Conservation (phyloP, 2,113 vertebrate genomes). For the Centrocercus urophasianus region DNA sequence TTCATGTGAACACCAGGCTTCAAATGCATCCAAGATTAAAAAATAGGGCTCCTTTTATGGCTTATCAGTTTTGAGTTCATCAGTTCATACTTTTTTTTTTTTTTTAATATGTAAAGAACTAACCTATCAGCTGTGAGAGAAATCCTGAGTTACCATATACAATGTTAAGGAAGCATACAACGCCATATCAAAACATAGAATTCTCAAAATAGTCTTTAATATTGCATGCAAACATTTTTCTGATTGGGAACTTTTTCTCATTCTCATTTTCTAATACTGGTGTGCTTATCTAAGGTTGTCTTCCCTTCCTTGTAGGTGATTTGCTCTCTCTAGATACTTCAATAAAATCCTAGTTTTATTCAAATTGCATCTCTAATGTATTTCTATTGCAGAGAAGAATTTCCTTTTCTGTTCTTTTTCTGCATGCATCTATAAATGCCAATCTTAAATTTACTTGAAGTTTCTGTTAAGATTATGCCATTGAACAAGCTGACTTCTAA, state of each 20-base stretch:
- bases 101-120: not conserved
- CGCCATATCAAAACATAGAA: not conserved
- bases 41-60: not conserved
- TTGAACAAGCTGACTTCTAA: not conserved
- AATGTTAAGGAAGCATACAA: not conserved
- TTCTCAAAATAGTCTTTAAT: not conserved
- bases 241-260: not conserved
- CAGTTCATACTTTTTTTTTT: not conserved
- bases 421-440: not conserved
- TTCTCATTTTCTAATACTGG: not conserved
- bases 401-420: not conserved
- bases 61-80: not conserved
- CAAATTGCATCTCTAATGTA: not conserved
- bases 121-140: not conserved
- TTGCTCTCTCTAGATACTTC: not conserved
- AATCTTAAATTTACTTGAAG: not conserved
- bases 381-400: not conserved
- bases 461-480: not conserved
- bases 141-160: not conserved
- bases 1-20: not conserved
- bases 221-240: not conserved
- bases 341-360: not conserved
- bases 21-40: not conserved
- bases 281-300: rapidly evolving
- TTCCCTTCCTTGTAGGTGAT: not conserved